These are phyloP conservation scores for Psix sp. DNA, from an alignment of 1,140 invertebrate genomes.

Conservation along the genomic window DNA sequence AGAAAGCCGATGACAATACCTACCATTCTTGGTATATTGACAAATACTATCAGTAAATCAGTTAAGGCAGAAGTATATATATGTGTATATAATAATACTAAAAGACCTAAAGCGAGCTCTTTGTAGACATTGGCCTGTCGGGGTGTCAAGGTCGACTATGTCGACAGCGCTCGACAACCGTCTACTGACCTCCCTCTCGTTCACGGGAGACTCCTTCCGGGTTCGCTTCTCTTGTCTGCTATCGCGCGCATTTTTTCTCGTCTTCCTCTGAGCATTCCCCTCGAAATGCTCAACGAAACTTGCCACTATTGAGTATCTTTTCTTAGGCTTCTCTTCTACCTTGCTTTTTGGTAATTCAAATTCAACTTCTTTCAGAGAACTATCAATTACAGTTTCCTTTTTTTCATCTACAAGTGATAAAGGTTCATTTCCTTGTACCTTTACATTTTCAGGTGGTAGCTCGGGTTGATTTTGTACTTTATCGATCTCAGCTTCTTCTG, in stretches of 20 bases:
- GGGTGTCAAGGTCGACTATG: slow-evolving; percentile 51
- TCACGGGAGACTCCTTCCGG: slow-evolving; percentile 67
- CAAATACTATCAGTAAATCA: slow-evolving; percentile 8
- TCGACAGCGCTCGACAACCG: slow-evolving; percentile 46
- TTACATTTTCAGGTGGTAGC: not conserved
- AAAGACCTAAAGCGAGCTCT: slow-evolving; percentile 65
- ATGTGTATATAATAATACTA: slow-evolving; percentile 17
- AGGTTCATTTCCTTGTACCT: not conserved
- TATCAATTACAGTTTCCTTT: slow-evolving; percentile 1
- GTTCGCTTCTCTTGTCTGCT: slow-evolving; percentile 52
- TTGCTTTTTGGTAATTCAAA: slow-evolving; percentile 32
- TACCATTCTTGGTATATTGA: slow-evolving; percentile 33
- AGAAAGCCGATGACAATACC: slow-evolving; percentile 45
- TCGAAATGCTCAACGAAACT: slow-evolving; percentile 73
- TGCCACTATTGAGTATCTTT: slow-evolving; percentile 73
- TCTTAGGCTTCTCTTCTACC: slow-evolving; percentile 58
- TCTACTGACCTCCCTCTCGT: slow-evolving; percentile 76
- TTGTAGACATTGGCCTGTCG: slow-evolving; percentile 74
- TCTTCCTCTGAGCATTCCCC: slow-evolving; percentile 56
- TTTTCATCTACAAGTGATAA: not conserved
- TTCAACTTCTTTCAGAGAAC: slow-evolving; percentile 25
- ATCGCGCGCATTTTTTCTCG: slow-evolving; percentile 58
- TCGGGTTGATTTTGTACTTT: slow-evolving; percentile 9
- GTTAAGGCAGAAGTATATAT: slow-evolving; percentile 13
- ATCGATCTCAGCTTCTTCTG: slow-evolving; percentile 28